phyloP scores from a whole-genome alignment of 64 coral and sea anemone species.

The Platygyra sinensis region DNA sequence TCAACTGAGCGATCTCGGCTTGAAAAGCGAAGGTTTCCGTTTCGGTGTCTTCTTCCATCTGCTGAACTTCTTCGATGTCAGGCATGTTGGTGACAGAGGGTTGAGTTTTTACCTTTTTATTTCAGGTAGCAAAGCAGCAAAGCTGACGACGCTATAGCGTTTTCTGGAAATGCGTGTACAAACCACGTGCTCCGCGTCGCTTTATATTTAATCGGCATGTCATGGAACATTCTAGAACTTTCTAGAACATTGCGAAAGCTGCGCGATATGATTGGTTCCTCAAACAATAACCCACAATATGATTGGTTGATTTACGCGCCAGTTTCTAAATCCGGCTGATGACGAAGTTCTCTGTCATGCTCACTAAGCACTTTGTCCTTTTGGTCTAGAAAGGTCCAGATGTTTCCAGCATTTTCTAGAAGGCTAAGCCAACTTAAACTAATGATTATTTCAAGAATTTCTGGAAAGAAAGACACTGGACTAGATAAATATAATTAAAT shows the following conservation, averaged over 20 bases:
- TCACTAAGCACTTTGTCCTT: neutral
- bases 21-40: slow-evolving; percentile 98
- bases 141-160: neutral
- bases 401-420: slow-evolving; percentile 9
- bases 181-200: slow-evolving; percentile 39
- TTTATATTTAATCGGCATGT: neutral
- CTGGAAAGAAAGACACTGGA: too few relatives aligned
- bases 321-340: neutral
- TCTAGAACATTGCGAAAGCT: slow-evolving; percentile 56
- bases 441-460: too few relatives aligned
- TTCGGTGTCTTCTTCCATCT: slow-evolving; percentile 96
- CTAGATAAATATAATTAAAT: too few relatives aligned
- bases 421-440: too few relatives aligned
- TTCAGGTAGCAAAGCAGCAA: neutral
- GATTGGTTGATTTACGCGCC: slow-evolving; percentile 64
- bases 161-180: neutral
- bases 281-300: neutral
- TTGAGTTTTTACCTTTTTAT: slow-evolving; percentile 1
- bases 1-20: slow-evolving; percentile 99
- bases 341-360: slow-evolving; percentile 14
- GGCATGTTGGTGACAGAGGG: slow-evolving; percentile 74
- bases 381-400: neutral
- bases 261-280: slow-evolving; percentile 53
- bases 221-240: slow-evolving; percentile 83
- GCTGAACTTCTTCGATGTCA: slow-evolving; percentile 96